These are phyloP conservation scores for Plestiodon gilberti DNA, from an alignment of 2,113 vertebrate species.

Conservation along the genomic window DNA sequence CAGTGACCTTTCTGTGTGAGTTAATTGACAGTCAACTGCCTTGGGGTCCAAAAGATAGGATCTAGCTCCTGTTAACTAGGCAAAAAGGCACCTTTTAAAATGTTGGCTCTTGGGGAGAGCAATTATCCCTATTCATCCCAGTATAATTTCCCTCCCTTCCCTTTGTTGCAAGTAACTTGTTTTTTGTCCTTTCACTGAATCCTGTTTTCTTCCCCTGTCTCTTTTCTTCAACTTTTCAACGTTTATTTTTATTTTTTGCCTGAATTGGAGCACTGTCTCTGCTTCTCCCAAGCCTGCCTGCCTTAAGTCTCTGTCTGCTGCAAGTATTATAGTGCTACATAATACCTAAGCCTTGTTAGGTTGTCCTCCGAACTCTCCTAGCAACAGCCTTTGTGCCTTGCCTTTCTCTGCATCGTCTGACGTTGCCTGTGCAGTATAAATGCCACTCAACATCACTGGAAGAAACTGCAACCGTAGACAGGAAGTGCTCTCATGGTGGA, in stretches of 20 bases:
- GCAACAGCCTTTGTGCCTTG: neutral
- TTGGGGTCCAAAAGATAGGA: no score
- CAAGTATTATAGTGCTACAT: neutral
- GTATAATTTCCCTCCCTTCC: no score
- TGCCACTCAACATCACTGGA: no score
- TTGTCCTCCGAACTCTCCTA: neutral
- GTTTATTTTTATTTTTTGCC: neutral
- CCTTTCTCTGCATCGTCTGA: neutral
- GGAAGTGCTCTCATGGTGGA: no score
- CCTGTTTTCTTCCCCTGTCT: neutral
- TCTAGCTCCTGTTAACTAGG: no score
- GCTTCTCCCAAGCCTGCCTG: neutral
- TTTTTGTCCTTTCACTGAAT: neutral
- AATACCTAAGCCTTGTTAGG: neutral
- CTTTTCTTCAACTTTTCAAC: neutral
- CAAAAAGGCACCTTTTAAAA: no score
- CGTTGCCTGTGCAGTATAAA: slow-evolving; percentile 10
- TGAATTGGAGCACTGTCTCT: neutral
- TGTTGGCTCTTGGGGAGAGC: no score
- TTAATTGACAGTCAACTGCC: no score
- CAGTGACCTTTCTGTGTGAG: no score
- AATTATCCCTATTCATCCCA: no score
- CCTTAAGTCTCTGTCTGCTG: neutral
- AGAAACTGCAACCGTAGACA: no score
- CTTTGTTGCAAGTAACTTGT: no score